Evolutionary conservation across 1,140 invertebrate species (phyloP).

Genomic region (Ips nitidus): DNA sequence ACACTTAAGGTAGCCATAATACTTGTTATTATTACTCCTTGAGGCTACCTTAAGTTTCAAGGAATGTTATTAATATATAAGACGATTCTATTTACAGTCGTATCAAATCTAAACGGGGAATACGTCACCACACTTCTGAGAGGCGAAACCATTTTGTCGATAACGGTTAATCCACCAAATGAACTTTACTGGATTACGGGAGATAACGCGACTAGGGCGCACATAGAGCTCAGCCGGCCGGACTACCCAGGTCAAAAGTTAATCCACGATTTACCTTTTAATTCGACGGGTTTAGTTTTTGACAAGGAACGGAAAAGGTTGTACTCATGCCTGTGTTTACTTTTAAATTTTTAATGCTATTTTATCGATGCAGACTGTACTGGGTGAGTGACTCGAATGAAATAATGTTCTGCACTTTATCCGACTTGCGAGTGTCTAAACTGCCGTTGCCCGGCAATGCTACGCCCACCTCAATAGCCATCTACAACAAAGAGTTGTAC

Average conservation of each 20-base stretch:
- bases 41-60: too few relatives aligned
- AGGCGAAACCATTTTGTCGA: conserved; percentile 52
- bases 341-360: too few relatives aligned
- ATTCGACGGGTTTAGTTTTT: conserved; percentile 53
- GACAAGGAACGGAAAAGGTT: conserved; percentile 55
- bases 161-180: conserved; percentile 69
- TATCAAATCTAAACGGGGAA: conserved; percentile 68
- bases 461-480: conserved; percentile 59
- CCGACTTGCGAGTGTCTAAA: conserved; percentile 53
- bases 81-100: not conserved
- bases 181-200: conserved; percentile 51
- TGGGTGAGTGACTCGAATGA: conserved; percentile 64
- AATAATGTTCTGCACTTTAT: conserved; percentile 68
- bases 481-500: conserved; percentile 56
- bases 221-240: conserved; percentile 66
- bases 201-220: conserved; percentile 27
- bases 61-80: not conserved
- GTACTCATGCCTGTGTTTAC: too few relatives aligned
- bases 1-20: too few relatives aligned
- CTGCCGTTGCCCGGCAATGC: conserved; percentile 46
- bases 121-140: conserved; percentile 58
- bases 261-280: conserved; percentile 44
- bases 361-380: conserved; percentile 57
- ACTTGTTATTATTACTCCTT: too few relatives aligned
- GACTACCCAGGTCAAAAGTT: conserved; percentile 62